A percentile compares a stretch with the other conserved stretches of the same genome.
These are phyloP conservation scores for Nomada fabriciana DNA, from an alignment of 2,888 invertebrate genomes.

Conservation along the genomic window DNA sequence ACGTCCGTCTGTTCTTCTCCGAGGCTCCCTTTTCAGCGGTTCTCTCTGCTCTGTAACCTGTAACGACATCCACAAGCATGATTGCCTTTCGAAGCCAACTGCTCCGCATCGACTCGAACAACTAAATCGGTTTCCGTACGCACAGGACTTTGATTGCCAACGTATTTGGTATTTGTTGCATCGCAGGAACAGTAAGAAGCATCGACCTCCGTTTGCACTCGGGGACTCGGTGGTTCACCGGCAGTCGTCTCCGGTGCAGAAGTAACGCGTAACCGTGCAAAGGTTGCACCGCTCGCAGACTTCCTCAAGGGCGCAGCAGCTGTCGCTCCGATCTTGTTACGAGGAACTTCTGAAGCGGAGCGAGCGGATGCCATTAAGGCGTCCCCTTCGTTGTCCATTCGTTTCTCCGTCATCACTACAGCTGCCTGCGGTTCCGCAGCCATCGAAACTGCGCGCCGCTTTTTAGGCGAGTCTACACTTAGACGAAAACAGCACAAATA, in stretches of 20 bases:
- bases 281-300: conserved; percentile 87
- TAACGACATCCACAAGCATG: not conserved
- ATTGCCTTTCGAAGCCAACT: not conserved
- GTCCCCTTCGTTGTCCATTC: conserved; percentile 89
- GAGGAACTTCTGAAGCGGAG: conserved; percentile 84
- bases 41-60: conserved; percentile 83
- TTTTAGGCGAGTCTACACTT: conserved; percentile 84
- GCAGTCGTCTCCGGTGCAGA: conserved; percentile 82
- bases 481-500: not conserved
- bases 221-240: conserved; percentile 86
- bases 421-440: conserved; percentile 82
- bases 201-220: conserved; percentile 87
- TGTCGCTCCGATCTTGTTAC: conserved; percentile 69
- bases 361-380: conserved; percentile 86
- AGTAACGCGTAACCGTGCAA: conserved; percentile 90
- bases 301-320: conserved; percentile 74
- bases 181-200: conserved; percentile 85
- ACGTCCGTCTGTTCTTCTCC: conserved; percentile 78
- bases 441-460: conserved; percentile 85
- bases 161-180: conserved; percentile 81
- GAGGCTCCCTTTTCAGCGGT: conserved; percentile 80
- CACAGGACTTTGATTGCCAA: conserved; percentile 82
- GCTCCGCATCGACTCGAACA: not conserved
- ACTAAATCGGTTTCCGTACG: conserved; percentile 46
- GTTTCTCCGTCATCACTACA: conserved; percentile 79